These are phyloP conservation scores for Halichondria panicea DNA, from an alignment of 37 sponge, comb jelly and placozoan genomes.

Conservation along the genomic window DNA sequence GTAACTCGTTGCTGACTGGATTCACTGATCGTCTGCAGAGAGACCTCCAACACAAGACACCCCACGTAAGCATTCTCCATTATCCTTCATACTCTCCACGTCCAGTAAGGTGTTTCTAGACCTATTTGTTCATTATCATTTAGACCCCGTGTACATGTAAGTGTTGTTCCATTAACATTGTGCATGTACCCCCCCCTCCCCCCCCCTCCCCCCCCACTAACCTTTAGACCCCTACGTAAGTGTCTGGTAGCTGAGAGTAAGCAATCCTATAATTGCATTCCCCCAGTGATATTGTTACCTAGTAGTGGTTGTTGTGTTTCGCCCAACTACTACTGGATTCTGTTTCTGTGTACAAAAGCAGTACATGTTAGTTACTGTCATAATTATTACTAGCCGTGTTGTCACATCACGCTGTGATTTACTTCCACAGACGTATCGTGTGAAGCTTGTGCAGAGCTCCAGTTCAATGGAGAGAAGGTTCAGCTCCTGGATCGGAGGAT, in stretches of 20 bases:
- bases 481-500: constrained; percentile 95
- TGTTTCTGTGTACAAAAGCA: too few relatives aligned
- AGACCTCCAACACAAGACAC: constrained; percentile 76
- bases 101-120: neutral
- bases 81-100: neutral
- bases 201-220: neutral
- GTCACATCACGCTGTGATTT: too few relatives aligned
- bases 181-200: neutral
- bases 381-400: too few relatives aligned
- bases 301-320: too few relatives aligned
- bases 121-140: neutral
- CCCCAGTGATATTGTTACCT: too few relatives aligned
- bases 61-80: constrained; percentile 60
- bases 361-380: too few relatives aligned
- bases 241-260: too few relatives aligned
- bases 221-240: neutral
- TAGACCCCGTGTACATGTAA: neutral
- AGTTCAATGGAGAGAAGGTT: constrained; percentile 79
- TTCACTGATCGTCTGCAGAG: constrained; percentile 81
- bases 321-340: too few relatives aligned
- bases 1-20: constrained; percentile 82
- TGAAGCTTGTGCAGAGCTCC: constrained; percentile 78
- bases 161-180: neutral
- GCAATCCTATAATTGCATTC: too few relatives aligned
- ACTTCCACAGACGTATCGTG: constrained; percentile 69